Percentiles rank a stretch among this genome's conserved stretches.
These are phyloP conservation scores for Lobophora halterata DNA, from an alignment of 2,888 invertebrate genomes.

Conservation along the genomic window DNA sequence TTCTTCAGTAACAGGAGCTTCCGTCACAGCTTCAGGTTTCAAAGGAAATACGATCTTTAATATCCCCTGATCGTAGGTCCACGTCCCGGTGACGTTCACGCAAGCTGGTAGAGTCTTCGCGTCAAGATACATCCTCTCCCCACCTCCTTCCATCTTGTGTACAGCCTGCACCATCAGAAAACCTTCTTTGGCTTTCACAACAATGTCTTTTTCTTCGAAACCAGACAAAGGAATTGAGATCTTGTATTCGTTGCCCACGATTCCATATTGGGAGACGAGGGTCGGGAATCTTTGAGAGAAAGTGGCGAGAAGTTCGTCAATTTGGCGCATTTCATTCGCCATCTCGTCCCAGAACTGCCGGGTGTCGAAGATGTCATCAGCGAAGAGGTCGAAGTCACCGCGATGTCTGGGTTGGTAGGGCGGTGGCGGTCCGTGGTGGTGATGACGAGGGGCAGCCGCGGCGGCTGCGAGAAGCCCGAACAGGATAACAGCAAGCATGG, in stretches of 20 bases:
- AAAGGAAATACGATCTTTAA: constrained; percentile 57
- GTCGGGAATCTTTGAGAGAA: constrained; percentile 49
- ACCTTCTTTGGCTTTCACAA: constrained; percentile 61
- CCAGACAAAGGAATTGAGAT: constrained; percentile 49
- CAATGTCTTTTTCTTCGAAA: constrained; percentile 59
- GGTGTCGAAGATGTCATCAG: constrained; percentile 53
- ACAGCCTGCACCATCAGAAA: constrained; percentile 62
- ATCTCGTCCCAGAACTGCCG: constrained; percentile 54
- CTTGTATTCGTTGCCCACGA: constrained; percentile 54
- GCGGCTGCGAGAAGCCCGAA: constrained; percentile 46
- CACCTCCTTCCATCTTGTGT: constrained; percentile 34
- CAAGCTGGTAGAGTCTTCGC: constrained; percentile 48
- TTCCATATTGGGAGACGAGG: constrained; percentile 34
- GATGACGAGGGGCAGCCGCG: constrained; percentile 51
- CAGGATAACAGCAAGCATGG: constrained; percentile 47
- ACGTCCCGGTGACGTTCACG: constrained; percentile 54
- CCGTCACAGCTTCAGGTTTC: constrained; percentile 23
- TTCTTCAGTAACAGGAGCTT: constrained; percentile 14
- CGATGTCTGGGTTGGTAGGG: constrained; percentile 22
- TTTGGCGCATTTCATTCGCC: constrained; percentile 43
- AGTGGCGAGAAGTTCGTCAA: constrained; percentile 49
- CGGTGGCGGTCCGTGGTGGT: constrained; percentile 12
- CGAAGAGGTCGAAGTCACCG: constrained; percentile 25
- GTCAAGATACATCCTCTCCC: constrained; percentile 46
- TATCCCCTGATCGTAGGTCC: constrained; percentile 49